Base-by-base conservation (phyloP, 2,888 invertebrate species). In the Hetaerina titia region DNA sequence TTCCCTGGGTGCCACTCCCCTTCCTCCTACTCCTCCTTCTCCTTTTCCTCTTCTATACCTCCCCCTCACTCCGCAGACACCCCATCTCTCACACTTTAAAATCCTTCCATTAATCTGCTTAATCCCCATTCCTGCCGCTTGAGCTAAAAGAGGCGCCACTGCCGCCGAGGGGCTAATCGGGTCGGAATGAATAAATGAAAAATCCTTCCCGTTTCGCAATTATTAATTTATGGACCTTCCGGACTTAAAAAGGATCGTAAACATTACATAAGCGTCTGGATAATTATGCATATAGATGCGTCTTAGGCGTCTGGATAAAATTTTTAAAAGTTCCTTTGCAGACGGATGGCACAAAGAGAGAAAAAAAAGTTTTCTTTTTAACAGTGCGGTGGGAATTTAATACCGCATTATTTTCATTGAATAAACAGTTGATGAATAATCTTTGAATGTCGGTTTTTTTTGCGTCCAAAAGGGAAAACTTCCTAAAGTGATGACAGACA, bases 111-210 rank as follows among this genome's bases (percentile, higher is more conserved):
- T 89, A 89, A 89, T 89, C 89, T 89, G 57, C n/a, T 56, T 89
- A 89, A 89, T 89, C n/a, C 89, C 57, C 58, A 56, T 89, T n/a
- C 13, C 89, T 89, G 57, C 89, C 89, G n/a, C 89, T 89, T 5
- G 9, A 17, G 56, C 2, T 22, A 13, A 57, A 58, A 56, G 89
- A 58, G 58, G 89, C 89, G 89, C 88, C 88, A 56, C 56, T 56
- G 15, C 56, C 45, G 31, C 57, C 19, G 58, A 7, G 57, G 15
- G 11, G 89, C 58, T 58, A 22, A 58, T 89, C n/a, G 57, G n/a
- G 57, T 89, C 13, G 57, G 58, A 81, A 81, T 81, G 81, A 81
- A 81, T 81, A 81, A 81, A 81, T 89, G 22, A 57, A 89, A 89
- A 56, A 57, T 89, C n/a, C 89, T 89, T n/a, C 31, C 25, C 19